Evolutionary conservation across 2,797 vertebrate genomes (phyloP).

Genomic region (Petrocephalus schoutedeni): DNA sequence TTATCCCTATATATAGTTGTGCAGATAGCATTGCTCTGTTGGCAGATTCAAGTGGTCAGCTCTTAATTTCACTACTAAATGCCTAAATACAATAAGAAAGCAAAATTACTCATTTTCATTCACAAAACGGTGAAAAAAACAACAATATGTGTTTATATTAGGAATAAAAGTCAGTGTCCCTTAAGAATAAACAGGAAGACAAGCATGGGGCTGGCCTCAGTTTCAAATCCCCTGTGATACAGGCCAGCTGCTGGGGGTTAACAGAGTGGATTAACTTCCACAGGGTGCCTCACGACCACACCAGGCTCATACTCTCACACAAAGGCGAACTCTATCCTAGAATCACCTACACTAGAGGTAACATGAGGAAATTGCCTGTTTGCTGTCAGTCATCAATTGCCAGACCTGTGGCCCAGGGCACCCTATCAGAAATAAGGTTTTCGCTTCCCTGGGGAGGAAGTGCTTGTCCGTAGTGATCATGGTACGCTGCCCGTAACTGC

Average conservation of each 20-base stretch:
- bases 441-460: neutral
- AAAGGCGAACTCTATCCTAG: neutral
- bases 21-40: neutral
- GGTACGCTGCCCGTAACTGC: neutral
- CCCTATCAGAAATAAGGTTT: neutral
- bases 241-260: constrained; percentile 5
- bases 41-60: neutral
- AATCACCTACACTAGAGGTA: constrained; percentile 9
- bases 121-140: neutral
- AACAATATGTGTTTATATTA: neutral
- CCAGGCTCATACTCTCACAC: neutral
- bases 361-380: neutral
- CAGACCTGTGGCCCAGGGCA: neutral
- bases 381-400: constrained; percentile 13
- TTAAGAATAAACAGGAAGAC: constrained; percentile 1
- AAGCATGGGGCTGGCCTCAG: neutral
- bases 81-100: neutral
- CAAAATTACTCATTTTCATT: neutral
- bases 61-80: neutral
- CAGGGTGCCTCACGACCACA: neutral
- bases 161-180: neutral
- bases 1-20: neutral
- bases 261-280: neutral
- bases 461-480: neutral
- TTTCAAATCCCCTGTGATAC: neutral